Percentiles rank a stretch among this genome's conserved stretches.
Evolutionary conservation across 2,888 invertebrate genomes (phyloP).

Genomic region (Tipula lateralis): DNA sequence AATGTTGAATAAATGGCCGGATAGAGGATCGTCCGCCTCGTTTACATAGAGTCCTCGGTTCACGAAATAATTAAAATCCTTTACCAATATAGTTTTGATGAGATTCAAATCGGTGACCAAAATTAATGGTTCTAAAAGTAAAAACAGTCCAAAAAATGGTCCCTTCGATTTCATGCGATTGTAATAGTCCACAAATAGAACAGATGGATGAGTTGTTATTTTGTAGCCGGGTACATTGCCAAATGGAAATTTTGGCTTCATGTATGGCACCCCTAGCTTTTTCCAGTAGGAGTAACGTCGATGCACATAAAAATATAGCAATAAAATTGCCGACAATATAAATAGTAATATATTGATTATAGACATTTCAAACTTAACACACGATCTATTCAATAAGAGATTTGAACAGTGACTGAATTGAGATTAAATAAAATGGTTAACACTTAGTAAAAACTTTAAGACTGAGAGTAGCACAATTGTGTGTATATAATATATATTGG

Average conservation of each 20-base stretch:
- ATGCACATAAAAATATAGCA: background rate
- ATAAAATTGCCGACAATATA: no score
- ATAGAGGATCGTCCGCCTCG: conserved; percentile 39
- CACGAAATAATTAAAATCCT: conserved; percentile 40
- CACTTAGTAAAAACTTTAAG: no score
- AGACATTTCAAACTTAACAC: no score
- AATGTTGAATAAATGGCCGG: conserved; percentile 38
- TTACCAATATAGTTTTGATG: conserved; percentile 40
- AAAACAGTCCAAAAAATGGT: conserved; percentile 33
- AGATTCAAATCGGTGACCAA: conserved; percentile 43
- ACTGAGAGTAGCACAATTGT: no score
- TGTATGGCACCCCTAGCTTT: conserved; percentile 52
- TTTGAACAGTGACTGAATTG: no score
- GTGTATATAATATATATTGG: no score
- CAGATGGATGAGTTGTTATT: no score
- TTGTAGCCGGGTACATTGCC: no score
- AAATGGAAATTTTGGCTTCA: conserved; percentile 38
- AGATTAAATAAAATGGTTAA: no score
- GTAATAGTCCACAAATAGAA: no score
- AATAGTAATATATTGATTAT: no score
- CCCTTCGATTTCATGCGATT: conserved; percentile 31
- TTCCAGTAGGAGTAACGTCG: conserved; percentile 53
- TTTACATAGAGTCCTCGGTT: conserved; percentile 38
- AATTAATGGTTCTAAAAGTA: conserved; percentile 31
- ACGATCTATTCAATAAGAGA: no score